Evolutionary conservation across 2,888 invertebrate genomes (phyloP), one percentile per base, ranked within the genome.

Genomic region (Congeria kusceri): DNA sequence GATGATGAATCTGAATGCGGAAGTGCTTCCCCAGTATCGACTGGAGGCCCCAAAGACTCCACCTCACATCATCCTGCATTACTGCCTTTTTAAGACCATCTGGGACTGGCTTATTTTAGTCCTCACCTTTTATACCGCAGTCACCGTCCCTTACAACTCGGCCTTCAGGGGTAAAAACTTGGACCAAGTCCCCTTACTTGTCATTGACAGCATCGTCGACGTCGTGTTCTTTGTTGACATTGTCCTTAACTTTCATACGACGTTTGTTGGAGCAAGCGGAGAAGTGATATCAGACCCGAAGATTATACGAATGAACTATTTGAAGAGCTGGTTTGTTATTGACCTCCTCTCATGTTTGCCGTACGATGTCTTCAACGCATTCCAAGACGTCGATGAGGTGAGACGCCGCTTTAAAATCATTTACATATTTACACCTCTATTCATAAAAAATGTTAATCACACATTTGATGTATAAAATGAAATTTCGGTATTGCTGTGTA

Each of bases 51-150:
- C 99, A 89, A 99, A 99, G 95, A 99, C 99, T 80, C 99, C 99
- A 88, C 99, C 99, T 86, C 99, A 99, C 95, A 99, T 99, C 94
- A 96, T 99, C 91, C 96, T 99, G 91, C 99, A 99, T 95, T 99
- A 99, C 95, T 99, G 99, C 95, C 98, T 99, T 93, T 99, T 99
- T 98, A 99, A 95, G 97, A 92, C 93, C 13, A 97, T 98, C 94
- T 99, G 99, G 98, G 99, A 99, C 95, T 99, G 99, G 99, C 97
- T 99, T 94, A 99, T 99, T 94, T 96, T 99, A 91, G 98, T 98
- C 95, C 96, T 99, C 94, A 99, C 99, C 91, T 99, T 99, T 96
- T 99, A 99, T 95, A 99, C 99, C 90, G 99, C 98, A 93, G 97
- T 98, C 94, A 95, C 96, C 98, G 99, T 99, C 93, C 99, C 99